phyloP scores from a whole-genome alignment of 2,888 invertebrate species.

The Cryptocephalus primarius region DNA sequence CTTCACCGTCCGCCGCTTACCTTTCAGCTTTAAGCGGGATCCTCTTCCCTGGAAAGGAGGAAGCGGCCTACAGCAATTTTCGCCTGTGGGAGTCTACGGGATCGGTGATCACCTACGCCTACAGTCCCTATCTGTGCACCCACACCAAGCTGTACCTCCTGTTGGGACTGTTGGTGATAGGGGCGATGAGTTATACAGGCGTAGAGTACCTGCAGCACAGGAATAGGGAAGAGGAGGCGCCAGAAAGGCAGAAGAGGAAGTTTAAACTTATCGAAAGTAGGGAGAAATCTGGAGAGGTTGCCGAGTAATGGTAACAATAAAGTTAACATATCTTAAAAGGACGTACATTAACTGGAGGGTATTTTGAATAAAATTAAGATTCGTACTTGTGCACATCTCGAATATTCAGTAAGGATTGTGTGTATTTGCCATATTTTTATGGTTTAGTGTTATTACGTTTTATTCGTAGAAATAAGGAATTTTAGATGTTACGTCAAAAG shows the following conservation, averaged over 20 bases:
- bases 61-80: conserved; percentile 88
- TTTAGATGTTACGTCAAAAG: too few relatives aligned
- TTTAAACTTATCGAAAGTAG: conserved; percentile 33
- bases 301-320: conserved; percentile 24
- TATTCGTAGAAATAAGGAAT: too few relatives aligned
- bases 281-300: conserved; percentile 32
- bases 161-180: conserved; percentile 54
- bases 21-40: conserved; percentile 71
- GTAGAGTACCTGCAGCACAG: conserved; percentile 50
- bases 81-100: conserved; percentile 86
- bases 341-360: too few relatives aligned
- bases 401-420: too few relatives aligned
- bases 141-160: conserved; percentile 59
- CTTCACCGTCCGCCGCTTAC: too few relatives aligned
- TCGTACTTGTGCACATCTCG: too few relatives aligned
- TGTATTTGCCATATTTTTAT: too few relatives aligned
- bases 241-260: conserved; percentile 23
- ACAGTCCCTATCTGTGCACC: conserved; percentile 68
- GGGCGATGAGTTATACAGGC: conserved; percentile 62
- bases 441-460: too few relatives aligned
- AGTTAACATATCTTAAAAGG: too few relatives aligned
- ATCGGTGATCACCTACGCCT: conserved; percentile 74
- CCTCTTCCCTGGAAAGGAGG: conserved; percentile 72
- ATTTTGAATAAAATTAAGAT: too few relatives aligned
- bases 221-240: conserved; percentile 24